These are phyloP conservation scores for Ips typographus DNA, from an alignment of 1,140 invertebrate genomes.

Conservation along the genomic window DNA sequence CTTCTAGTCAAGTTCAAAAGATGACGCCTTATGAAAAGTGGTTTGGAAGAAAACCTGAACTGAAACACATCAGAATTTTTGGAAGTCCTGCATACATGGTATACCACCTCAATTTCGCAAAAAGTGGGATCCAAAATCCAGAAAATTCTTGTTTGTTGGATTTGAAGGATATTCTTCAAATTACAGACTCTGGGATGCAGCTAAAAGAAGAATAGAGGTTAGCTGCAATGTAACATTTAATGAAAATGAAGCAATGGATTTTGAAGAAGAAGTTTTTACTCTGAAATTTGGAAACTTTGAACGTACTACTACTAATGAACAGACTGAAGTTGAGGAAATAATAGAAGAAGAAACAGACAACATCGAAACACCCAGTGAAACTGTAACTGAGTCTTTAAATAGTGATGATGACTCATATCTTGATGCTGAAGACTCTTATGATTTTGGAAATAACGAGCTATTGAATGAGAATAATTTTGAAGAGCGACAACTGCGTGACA, in stretches of 20 bases:
- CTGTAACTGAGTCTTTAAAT: too few species aligned
- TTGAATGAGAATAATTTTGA: too few species aligned
- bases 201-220: slow-evolving; percentile 37
- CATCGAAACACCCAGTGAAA: too few species aligned
- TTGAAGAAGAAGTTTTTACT: slow-evolving; percentile 11
- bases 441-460: too few species aligned
- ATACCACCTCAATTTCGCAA: slow-evolving; percentile 32
- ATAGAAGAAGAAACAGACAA: too few species aligned
- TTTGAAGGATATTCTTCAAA: slow-evolving; percentile 24
- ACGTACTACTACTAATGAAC: too few species aligned
- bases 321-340: too few species aligned
- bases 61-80: slow-evolving; percentile 43
- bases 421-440: too few species aligned
- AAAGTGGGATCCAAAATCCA: slow-evolving; percentile 32
- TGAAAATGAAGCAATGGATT: slow-evolving; percentile 28
- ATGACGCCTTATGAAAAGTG: slow-evolving; percentile 24
- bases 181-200: slow-evolving; percentile 32
- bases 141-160: slow-evolving; percentile 36
- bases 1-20: slow-evolving; percentile 24
- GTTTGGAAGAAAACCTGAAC: slow-evolving; percentile 38
- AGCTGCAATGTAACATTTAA: slow-evolving; percentile 45
- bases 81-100: slow-evolving; percentile 40
- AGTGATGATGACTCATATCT: too few species aligned
- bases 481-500: too few species aligned
- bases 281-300: slow-evolving; percentile 6